phyloP scores from a whole-genome alignment of 1,140 invertebrate species.

The Colletes latitarsis region DNA sequence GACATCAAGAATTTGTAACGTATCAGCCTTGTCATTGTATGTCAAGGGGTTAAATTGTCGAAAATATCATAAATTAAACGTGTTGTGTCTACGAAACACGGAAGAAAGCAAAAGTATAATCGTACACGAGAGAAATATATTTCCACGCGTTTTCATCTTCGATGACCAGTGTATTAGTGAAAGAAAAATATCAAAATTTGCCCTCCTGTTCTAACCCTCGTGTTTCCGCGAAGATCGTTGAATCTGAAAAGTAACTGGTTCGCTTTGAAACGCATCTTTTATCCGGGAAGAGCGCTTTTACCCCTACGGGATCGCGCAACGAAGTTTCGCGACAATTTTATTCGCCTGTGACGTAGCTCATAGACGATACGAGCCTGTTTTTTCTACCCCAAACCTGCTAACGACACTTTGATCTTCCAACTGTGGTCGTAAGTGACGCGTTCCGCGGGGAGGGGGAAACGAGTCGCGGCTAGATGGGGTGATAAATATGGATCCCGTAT shows the following conservation, averaged over 20 bases:
- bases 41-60: no score
- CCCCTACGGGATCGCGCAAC: conserved; percentile 25
- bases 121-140: no score
- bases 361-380: conserved; percentile 21
- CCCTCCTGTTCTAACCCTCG: no score
- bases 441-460: conserved; percentile 2
- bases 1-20: no score
- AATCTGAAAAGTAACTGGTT: neutral
- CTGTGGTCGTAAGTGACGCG: conserved; percentile 37
- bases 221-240: conserved; percentile 3
- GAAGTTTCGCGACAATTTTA: conserved; percentile 35
- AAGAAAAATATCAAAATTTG: no score
- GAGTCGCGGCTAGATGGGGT: neutral
- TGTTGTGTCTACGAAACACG: no score
- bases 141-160: no score
- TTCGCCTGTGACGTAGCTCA: conserved; percentile 19
- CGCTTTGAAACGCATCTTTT: conserved; percentile 8
- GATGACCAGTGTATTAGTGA: no score
- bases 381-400: conserved; percentile 27
- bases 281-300: conserved; percentile 2
- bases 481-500: conserved; percentile 50
- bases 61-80: no score
- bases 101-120: no score
- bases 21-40: no score
- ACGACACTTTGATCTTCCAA: conserved; percentile 48